Base-by-base conservation (phyloP, 2,113 vertebrate genomes). In the Melanotaenia duboulayi region DNA sequence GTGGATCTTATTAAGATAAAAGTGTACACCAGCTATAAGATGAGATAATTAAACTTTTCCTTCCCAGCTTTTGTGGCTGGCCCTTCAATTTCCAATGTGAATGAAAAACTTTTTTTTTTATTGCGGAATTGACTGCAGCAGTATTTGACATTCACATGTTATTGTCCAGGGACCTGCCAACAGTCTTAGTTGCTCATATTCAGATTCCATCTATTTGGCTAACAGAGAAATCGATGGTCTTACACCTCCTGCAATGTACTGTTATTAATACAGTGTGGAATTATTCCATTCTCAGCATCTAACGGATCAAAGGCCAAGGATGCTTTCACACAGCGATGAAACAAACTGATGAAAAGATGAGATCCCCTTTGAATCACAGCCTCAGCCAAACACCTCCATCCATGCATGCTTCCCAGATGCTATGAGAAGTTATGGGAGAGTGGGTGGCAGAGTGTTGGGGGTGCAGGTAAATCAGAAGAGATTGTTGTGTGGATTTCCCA, bases 391-490 rank as follows among this genome's bases (percentile, higher is more conserved):
- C 60, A 23, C 50, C 61, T 19, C 60, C 60, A 12, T 57, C 71
- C 60, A 11, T 50, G 25, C 59, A 51, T 32, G 46, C 77, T 62
- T 54, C 35, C 49, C 19, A 17, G 55, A 55, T 50, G 39, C 24
- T 42, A 9, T 42, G 57, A 61, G 52, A 50, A 50, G 42, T 25
- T 46, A 76, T 17, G 62, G 28, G 66, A 52, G 23, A 24, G n/a
- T 42, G 73, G 11, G 39, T 19, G 32, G 22, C 55, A 32, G 37
- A 11, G 54, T 61, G 3, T 22, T 4, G 9, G 35, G 49, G 35
- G 37, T 61, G 74, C 61, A 76, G 74, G 85, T 94, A 93, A 93
- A 93, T 93, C 90, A 92, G 84, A 90, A 61, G 65, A 66, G 71
- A 61, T 25, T 32, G 56, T 25, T 69, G 71, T 80, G 85, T 86